Conservation (phyloP, 2,888 invertebrate genomes). For the Torymus aiolomorphi region DNA sequence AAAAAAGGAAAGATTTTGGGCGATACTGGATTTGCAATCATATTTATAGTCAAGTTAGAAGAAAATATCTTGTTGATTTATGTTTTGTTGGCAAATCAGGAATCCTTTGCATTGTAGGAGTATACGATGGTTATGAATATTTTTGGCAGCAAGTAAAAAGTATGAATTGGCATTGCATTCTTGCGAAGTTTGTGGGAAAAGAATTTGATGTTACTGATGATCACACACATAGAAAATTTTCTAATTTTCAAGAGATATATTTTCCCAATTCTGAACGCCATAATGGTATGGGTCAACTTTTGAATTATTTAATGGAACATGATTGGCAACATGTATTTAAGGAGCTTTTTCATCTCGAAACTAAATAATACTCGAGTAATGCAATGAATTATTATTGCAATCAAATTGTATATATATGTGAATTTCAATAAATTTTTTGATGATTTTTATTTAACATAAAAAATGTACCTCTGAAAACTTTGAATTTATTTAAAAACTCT, state of each 20-base stretch:
- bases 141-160: too few species aligned
- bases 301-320: conserved; percentile 84
- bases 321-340: conserved; percentile 85
- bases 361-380: conserved; percentile 57
- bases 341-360: conserved; percentile 85
- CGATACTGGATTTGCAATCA: too few species aligned
- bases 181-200: conserved; percentile 76
- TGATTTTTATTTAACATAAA: neutral
- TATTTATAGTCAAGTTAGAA: conserved; percentile 77
- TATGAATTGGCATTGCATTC: conserved; percentile 91
- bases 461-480: conserved; percentile 17
- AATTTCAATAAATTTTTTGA: conserved; percentile 17
- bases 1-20: too few species aligned
- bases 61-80: conserved; percentile 85
- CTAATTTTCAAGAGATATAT: conserved; percentile 80
- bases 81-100: conserved; percentile 96
- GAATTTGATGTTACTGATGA: too few species aligned
- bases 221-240: too few species aligned
- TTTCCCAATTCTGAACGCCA: conserved; percentile 80
- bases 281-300: conserved; percentile 88
- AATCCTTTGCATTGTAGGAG: conserved; percentile 92
- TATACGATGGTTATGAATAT: conserved; percentile 82
- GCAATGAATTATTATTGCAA: neutral
- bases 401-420: neutral
- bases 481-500: neutral